Base-by-base conservation (phyloP, 2,888 invertebrate species). In the Dryobotodes eremita region DNA sequence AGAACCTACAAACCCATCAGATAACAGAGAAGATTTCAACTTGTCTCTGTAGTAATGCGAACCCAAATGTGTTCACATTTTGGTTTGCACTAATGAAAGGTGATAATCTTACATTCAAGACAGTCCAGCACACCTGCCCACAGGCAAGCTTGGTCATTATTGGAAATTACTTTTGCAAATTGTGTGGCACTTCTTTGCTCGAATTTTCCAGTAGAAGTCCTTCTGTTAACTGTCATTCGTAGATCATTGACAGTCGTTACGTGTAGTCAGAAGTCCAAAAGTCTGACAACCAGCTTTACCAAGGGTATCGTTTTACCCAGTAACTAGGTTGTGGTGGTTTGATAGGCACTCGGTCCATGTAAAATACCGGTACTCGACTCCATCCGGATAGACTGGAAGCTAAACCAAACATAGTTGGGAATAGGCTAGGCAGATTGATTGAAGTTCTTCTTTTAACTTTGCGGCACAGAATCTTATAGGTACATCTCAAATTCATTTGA, bases 371-470 rank as follows among this genome's bases (percentile, higher is more conserved):
- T 36, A 36, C 3, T 36, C 31, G 3, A 3, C 31, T 36, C 2
- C 31, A 36, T 36, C 3, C 3, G 31, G 31, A 2, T 3, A 36
- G 31, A 36, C 31, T 2, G 31, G 31, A 36, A 36, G 7, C 23
- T 31, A 0, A 15, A 10, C 50, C 15, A 5, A 31, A 23, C 15
- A 31, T 5, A n/a, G 23, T 57, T n/a, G 15, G 23, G 23, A 23
- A 42, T 1, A 36, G 31, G 31, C 31, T 15, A 65, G 15, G 8
- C 2, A 65, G 65, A 65, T 69, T 53, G 10, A 36, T 6, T 69
- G 23, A 53, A 53, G 10, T 70, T 70, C n/a, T 36, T 26, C 6
- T 55, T 55, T 74, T 23, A 65, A 77, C 23, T 77, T 55, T 20
- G 7, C 17, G 23, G 0, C 13, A 48, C 4, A 36, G n/a, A 46